Evolutionary conservation across 2,797 vertebrate species (phyloP).

Genomic region (Bufotes viridis): DNA sequence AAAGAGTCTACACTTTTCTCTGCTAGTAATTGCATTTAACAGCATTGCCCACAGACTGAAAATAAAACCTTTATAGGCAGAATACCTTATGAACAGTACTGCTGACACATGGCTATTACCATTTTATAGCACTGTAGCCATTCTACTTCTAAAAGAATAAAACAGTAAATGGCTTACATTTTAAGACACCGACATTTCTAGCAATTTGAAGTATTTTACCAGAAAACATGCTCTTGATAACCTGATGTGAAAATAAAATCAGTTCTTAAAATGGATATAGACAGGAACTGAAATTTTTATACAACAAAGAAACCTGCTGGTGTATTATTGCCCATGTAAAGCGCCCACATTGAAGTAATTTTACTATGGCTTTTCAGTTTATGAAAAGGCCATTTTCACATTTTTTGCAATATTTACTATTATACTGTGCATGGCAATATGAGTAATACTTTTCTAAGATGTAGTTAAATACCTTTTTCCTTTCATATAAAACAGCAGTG

Average conservation of each 20-base stretch:
- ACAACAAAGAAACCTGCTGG: background rate
- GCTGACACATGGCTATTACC: background rate
- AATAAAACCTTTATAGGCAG: too few species aligned
- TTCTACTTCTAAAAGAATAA: background rate
- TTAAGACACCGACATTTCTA: background rate
- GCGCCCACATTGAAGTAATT: background rate
- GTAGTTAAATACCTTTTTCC: background rate
- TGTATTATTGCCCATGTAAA: constrained; percentile 5
- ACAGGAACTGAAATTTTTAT: background rate
- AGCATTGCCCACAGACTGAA: background rate
- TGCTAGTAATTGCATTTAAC: background rate
- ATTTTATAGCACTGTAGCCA: background rate
- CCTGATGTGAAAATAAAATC: background rate
- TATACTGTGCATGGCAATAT: background rate
- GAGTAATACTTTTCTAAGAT: background rate
- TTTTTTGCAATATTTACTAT: background rate
- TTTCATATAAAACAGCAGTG: constrained; percentile 30
- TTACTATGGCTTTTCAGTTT: background rate
- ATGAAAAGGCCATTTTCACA: background rate
- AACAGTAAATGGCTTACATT: background rate
- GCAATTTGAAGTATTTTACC: background rate
- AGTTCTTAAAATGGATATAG: background rate
- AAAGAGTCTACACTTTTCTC: background rate
- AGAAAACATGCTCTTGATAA: background rate
- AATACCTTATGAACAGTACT: background rate